Conservation (phyloP, 2,113 vertebrate genomes). For the Chunga burmeisteri region DNA sequence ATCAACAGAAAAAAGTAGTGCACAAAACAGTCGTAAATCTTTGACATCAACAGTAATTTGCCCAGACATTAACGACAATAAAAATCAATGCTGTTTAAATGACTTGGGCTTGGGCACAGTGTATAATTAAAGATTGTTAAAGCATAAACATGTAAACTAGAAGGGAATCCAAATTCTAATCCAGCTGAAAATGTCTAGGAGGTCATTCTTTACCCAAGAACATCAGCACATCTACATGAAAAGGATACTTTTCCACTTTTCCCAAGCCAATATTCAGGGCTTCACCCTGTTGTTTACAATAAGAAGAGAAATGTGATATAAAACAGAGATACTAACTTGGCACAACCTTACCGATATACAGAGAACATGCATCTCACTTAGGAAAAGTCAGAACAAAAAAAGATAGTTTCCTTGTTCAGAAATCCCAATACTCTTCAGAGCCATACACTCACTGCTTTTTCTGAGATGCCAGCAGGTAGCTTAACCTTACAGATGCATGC, state of each 20-base stretch:
- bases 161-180: neutral
- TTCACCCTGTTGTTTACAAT: neutral
- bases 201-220: neutral
- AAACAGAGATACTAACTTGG: neutral
- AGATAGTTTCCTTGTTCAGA: neutral
- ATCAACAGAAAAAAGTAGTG: neutral
- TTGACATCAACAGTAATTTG: constrained; percentile 12
- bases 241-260: neutral
- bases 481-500: neutral
- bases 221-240: neutral
- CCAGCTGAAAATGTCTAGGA: neutral
- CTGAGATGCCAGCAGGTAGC: neutral
- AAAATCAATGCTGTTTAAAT: constrained; percentile 44
- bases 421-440: neutral
- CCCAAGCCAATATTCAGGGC: neutral
- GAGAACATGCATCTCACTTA: neutral
- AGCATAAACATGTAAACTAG: constrained; percentile 2
- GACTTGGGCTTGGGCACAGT: neutral
- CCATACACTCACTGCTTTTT: neutral
- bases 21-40: neutral
- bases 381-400: neutral
- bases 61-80: constrained; percentile 11
- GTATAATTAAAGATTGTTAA: constrained; percentile 2
- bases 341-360: neutral
- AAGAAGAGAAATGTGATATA: neutral